Percentiles rank a stretch among this genome's conserved stretches.
phyloP scores from a whole-genome alignment of 2,113 vertebrate species.

The Stomatorhinus ivindoensis region DNA sequence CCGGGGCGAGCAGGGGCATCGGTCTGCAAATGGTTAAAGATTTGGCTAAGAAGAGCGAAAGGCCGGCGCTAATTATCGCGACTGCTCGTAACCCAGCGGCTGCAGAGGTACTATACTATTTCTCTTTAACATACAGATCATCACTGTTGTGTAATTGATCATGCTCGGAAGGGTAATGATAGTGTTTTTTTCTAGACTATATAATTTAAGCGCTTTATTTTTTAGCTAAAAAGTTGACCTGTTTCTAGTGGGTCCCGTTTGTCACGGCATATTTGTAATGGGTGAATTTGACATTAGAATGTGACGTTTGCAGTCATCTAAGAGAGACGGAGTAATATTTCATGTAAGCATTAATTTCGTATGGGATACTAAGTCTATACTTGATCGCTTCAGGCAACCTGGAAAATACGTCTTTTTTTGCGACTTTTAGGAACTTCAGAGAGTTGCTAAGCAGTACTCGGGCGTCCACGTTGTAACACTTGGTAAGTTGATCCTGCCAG shows the following conservation, averaged over 20 bases:
- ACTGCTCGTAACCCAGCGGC: background rate
- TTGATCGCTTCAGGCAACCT: background rate
- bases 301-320: background rate
- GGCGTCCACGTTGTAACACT: background rate
- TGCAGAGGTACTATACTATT: background rate
- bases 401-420: background rate
- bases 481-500: background rate
- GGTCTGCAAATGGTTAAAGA: constrained; percentile 19
- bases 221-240: background rate
- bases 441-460: background rate
- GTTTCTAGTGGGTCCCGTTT: background rate
- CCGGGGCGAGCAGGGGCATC: constrained; percentile 36
- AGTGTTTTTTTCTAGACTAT: background rate
- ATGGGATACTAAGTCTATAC: background rate
- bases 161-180: background rate
- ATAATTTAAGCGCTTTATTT: no score
- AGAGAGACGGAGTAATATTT: background rate
- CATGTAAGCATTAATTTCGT: background rate
- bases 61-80: background rate
- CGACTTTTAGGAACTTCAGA: background rate
- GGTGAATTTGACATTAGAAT: background rate
- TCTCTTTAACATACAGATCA: background rate
- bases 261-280: background rate
- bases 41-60: constrained; percentile 7
- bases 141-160: background rate